These are phyloP conservation scores for Etheostoma spectabile DNA, from an alignment of 2,113 vertebrate genomes.

Conservation along the genomic window DNA sequence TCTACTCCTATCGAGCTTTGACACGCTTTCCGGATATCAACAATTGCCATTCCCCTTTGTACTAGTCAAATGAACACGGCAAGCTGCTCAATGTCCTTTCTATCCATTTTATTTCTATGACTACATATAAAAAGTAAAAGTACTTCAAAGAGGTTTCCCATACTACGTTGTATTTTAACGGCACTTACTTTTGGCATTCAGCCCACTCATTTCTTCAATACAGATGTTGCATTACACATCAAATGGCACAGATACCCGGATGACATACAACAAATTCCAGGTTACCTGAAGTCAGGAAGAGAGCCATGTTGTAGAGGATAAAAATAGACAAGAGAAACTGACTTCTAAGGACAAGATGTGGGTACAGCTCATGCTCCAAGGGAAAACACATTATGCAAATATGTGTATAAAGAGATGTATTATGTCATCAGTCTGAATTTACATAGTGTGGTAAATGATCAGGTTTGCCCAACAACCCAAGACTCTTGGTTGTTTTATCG, in stretches of 20 bases:
- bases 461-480: not conserved
- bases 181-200: not conserved
- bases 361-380: not conserved
- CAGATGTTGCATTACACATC: not conserved
- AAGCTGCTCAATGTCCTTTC: no score
- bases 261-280: not conserved
- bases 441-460: not conserved
- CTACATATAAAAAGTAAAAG: not conserved
- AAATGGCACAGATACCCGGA: not conserved
- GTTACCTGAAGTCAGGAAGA: not conserved
- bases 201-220: not conserved
- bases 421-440: not conserved
- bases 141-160: not conserved
- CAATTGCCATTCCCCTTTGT: no score
- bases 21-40: no score
- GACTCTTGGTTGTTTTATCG: not conserved
- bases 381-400: conserved; percentile 5
- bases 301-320: not conserved
- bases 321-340: not conserved
- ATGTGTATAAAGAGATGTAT: not conserved
- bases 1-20: no score
- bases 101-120: no score
- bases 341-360: conserved; percentile 2
- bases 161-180: not conserved
- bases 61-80: no score